phyloP scores from a whole-genome alignment of 2,113 vertebrate genomes.

The Gadus macrocephalus region DNA sequence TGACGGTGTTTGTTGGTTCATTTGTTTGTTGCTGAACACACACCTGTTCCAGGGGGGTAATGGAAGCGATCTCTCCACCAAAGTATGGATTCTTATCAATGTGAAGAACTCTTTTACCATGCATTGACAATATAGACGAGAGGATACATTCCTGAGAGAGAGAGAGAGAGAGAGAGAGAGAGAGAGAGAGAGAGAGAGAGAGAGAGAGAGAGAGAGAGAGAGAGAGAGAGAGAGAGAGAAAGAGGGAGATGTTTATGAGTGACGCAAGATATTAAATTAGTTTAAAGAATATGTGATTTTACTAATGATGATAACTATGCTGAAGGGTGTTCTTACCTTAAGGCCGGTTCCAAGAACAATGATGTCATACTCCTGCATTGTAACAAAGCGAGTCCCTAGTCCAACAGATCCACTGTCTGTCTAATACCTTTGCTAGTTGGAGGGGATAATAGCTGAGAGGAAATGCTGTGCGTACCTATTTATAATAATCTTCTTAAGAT shows the following conservation, averaged over 20 bases:
- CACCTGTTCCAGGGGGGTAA: conserved; percentile 74
- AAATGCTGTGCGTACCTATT: conserved; percentile 45
- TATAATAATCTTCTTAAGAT: conserved; percentile 56
- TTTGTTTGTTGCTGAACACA: conserved; percentile 26
- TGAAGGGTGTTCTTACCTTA: conserved; percentile 75
- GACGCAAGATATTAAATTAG: neutral
- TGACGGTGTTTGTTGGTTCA: neutral
- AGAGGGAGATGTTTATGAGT: neutral
- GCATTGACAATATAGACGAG: conserved; percentile 71
- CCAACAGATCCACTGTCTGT: neutral
- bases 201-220: neutral
- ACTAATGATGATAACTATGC: neutral
- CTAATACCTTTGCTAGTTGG: neutral
- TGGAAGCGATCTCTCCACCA: conserved; percentile 70
- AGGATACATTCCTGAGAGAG: conserved; percentile 72
- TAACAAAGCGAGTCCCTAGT: conserved; percentile 2
- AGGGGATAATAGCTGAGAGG: conserved; percentile 21
- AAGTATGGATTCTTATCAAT: conserved; percentile 73
- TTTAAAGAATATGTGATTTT: neutral
- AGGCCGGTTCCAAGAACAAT: conserved; percentile 91
- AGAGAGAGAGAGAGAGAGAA: conserved; percentile 5
- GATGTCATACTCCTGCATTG: conserved; percentile 86
- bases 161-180: too few relatives aligned
- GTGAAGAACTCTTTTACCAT: conserved; percentile 77
- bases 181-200: too few relatives aligned